These are phyloP conservation scores for Episyrphus balteatus DNA, from an alignment of 1,140 invertebrate species.

Conservation along the genomic window DNA sequence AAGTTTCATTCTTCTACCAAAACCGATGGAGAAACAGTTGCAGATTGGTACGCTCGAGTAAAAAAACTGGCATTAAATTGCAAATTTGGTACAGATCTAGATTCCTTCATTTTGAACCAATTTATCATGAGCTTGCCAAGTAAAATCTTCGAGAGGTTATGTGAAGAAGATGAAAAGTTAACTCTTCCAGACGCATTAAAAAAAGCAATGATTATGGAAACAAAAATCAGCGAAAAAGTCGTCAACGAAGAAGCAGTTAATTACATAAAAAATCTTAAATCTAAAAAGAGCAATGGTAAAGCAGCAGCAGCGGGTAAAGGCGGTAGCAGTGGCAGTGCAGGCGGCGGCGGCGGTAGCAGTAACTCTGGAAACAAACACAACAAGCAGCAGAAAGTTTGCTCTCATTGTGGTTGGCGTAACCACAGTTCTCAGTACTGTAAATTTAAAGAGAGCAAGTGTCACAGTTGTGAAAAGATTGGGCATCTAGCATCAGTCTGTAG, in stretches of 20 bases:
- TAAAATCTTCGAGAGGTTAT: not conserved
- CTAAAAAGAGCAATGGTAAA: too few species aligned
- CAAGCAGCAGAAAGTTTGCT: not conserved
- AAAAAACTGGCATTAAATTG: constrained; percentile 1
- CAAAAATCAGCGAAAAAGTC: too few species aligned
- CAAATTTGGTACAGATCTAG: not conserved
- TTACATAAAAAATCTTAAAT: too few species aligned
- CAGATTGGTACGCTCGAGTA: not conserved
- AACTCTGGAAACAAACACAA: too few species aligned
- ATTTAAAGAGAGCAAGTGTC: constrained; percentile 1
- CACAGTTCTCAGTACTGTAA: not conserved
- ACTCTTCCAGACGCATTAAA: not conserved
- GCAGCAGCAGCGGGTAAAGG: not conserved
- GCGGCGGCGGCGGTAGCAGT: not conserved
- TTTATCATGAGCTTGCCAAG: not conserved
- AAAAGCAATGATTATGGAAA: constrained; percentile 2
- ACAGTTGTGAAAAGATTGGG: not conserved
- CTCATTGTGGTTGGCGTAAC: constrained; percentile 3
- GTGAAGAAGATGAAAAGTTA: not conserved
- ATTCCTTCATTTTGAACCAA: not conserved
- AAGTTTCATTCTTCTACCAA: not conserved
- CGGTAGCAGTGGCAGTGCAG: not conserved
- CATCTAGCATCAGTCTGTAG: constrained; percentile 3
- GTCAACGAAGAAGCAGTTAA: not conserved
- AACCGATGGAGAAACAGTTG: not conserved